A percentile compares a stretch with the other conserved stretches of the same genome.
phyloP scores from a whole-genome alignment of 1,140 invertebrate genomes.

The Lethrus apterus region DNA sequence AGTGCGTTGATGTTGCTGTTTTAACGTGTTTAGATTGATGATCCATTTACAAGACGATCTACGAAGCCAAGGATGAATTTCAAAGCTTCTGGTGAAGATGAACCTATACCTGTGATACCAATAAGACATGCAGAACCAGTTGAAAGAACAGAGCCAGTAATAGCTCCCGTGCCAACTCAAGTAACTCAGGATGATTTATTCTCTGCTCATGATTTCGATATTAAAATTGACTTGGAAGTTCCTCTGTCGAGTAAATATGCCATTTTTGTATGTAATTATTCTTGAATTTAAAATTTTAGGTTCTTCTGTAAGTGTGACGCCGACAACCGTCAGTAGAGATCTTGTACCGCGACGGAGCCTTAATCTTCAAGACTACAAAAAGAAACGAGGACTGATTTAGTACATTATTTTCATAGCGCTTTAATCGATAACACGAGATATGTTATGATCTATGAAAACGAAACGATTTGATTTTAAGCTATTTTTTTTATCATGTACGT shows the following conservation, averaged over 20 bases:
- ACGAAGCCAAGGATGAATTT: constrained; percentile 85
- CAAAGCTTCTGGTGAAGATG: constrained; percentile 44
- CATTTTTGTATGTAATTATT: constrained; percentile 8
- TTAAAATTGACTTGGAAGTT: constrained; percentile 87
- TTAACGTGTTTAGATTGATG: constrained; percentile 54
- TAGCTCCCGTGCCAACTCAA: constrained; percentile 31
- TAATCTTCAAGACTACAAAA: constrained; percentile 96
- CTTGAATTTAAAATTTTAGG: constrained; percentile 44
- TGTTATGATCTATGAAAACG: no score
- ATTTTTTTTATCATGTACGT: no score
- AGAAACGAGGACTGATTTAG: constrained; percentile 86
- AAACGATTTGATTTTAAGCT: no score
- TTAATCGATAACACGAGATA: no score
- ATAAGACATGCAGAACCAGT: constrained; percentile 30
- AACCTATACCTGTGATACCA: constrained; percentile 36
- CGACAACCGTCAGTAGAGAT: constrained; percentile 66
- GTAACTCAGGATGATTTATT: constrained; percentile 75
- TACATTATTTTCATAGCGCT: constrained; percentile 19
- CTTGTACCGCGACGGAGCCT: constrained; percentile 81
- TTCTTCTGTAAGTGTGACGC: constrained; percentile 62
- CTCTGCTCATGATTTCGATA: constrained; percentile 93
- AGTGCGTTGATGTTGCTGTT: no score
- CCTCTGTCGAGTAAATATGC: constrained; percentile 63
- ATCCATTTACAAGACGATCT: constrained; percentile 89
- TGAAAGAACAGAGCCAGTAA: constrained; percentile 22